A percentile compares a stretch with the other conserved stretches of the same genome.
Conservation (phyloP, 2,888 invertebrate genomes). For the Atrina japonica region DNA sequence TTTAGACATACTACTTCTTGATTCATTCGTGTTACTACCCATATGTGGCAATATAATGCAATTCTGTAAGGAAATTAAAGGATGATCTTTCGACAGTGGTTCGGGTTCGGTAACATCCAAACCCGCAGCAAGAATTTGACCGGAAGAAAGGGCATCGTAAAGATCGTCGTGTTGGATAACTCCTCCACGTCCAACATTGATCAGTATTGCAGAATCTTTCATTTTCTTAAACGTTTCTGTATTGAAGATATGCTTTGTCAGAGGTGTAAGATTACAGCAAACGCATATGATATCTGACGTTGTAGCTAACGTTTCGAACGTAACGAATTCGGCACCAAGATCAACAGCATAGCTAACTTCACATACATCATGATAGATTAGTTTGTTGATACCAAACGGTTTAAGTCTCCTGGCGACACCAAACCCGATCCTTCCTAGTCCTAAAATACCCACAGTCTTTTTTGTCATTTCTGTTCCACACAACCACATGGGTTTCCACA, state of each 20-base stretch:
- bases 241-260: constrained; percentile 90
- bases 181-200: constrained; percentile 89
- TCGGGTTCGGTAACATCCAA: constrained; percentile 96
- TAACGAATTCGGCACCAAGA: constrained; percentile 86
- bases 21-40: constrained; percentile 90
- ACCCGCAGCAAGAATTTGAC: constrained; percentile 90
- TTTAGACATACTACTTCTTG: constrained; percentile 89
- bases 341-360: constrained; percentile 78
- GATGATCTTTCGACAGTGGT: constrained; percentile 90
- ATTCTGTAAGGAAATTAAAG: constrained; percentile 88
- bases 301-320: constrained; percentile 87
- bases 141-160: constrained; percentile 87
- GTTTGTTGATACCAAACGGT: constrained; percentile 65
- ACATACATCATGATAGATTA: constrained; percentile 67
- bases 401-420: constrained; percentile 69
- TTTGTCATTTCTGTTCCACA: constrained; percentile 90
- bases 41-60: constrained; percentile 93
- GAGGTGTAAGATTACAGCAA: constrained; percentile 88
- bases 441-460: constrained; percentile 85
- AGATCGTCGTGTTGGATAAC: constrained; percentile 88
- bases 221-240: constrained; percentile 89
- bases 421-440: constrained; percentile 79
- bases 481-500: constrained; percentile 95
- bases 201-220: constrained; percentile 91
- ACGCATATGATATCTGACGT: constrained; percentile 93